Percentiles rank a stretch among this genome's conserved stretches.
Evolutionary conservation across 2,888 invertebrate species (phyloP).

Genomic region (Scaptomyza caliginosa): DNA sequence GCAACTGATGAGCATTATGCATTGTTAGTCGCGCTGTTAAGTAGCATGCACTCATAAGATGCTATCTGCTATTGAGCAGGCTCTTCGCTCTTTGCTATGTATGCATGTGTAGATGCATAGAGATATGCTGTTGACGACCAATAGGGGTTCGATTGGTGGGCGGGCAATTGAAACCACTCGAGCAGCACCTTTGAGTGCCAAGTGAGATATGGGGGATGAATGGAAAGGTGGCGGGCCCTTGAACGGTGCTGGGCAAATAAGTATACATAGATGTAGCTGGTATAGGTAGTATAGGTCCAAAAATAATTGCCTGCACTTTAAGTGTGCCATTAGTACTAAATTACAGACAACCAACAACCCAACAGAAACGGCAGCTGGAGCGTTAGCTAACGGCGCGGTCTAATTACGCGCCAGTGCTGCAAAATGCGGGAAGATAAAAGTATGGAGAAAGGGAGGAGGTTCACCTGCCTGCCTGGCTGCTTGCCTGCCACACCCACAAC

Average conservation of each 20-base stretch:
- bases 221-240: not conserved
- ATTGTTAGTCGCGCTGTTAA: not conserved
- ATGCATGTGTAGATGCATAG: not conserved
- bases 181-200: slow-evolving; percentile 42
- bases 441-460: not conserved
- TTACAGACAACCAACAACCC: slow-evolving; percentile 61
- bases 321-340: slow-evolving; percentile 77
- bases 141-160: slow-evolving; percentile 8
- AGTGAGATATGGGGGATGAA: not conserved
- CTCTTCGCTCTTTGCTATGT: not conserved
- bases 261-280: slow-evolving; percentile 5
- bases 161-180: slow-evolving; percentile 45
- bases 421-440: slow-evolving; percentile 9
- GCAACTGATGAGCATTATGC: not conserved
- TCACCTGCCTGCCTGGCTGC: slow-evolving; percentile 3
- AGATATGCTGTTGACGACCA: slow-evolving; percentile 7
- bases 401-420: slow-evolving; percentile 72
- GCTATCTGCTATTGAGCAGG: not conserved
- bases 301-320: slow-evolving; percentile 76
- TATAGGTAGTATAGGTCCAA: slow-evolving; percentile 53
- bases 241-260: slow-evolving; percentile 22
- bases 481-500: not conserved
- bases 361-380: slow-evolving; percentile 36
- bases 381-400: slow-evolving; percentile 66
- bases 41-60: not conserved